Evolutionary conservation across 2,113 vertebrate species (phyloP).

Genomic region (Myotis lucifugus): DNA sequence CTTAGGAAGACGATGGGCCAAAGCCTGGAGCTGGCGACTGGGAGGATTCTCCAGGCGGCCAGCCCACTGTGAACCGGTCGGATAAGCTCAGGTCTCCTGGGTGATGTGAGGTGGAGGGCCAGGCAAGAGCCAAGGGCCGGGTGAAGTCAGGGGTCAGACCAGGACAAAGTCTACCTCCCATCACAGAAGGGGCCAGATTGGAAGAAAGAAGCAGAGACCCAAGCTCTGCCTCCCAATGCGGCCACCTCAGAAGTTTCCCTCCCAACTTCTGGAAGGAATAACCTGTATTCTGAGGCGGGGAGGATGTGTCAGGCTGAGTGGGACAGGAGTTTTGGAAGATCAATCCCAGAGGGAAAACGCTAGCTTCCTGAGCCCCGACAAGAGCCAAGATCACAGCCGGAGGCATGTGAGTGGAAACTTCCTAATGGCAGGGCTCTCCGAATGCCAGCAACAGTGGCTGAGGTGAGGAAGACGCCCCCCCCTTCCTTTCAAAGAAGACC

Average conservation of each 20-base stretch:
- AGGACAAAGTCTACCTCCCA: not conserved
- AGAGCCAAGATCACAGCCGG: not conserved
- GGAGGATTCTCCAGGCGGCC: not conserved
- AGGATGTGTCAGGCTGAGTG: not conserved
- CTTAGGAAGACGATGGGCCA: not conserved
- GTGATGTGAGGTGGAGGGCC: no score
- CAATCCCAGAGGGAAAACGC: not conserved
- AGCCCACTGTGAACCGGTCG: not conserved
- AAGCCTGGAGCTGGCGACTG: not conserved
- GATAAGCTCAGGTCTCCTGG: not conserved
- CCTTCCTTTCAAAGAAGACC: not conserved
- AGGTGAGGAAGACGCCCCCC: not conserved
- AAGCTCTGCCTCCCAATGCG: no score
- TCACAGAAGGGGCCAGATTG: not conserved
- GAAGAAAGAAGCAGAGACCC: not conserved
- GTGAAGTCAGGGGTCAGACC: not conserved
- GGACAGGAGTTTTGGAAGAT: not conserved
- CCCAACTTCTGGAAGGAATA: not conserved
- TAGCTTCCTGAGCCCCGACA: not conserved
- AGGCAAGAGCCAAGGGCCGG: not conserved
- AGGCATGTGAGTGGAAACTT: not conserved
- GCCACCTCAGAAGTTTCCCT: no score
- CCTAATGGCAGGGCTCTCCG: not conserved
- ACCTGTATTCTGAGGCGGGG: not conserved
- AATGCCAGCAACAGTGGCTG: rapidly evolving